Conservation (phyloP, 1,140 invertebrate species). For the Artemia franciscana region DNA sequence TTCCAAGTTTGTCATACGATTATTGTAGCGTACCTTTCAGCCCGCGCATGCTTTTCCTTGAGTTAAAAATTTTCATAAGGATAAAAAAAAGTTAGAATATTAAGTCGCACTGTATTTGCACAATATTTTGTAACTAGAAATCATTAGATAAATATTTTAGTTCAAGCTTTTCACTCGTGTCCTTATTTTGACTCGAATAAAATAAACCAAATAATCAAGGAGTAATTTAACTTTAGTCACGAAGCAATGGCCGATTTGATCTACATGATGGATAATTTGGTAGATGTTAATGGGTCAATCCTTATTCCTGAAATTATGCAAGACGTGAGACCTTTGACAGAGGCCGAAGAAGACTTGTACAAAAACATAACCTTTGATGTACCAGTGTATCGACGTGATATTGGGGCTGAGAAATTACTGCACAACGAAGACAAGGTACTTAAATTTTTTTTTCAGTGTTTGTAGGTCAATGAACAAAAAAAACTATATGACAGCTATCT, state of each 20-base stretch:
- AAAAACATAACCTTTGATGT: slow-evolving; percentile 72
- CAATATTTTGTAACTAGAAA: too few species aligned
- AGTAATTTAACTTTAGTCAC: slow-evolving; percentile 30
- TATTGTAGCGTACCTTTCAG: too few species aligned
- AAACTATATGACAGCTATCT: too few species aligned
- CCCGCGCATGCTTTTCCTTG: too few species aligned
- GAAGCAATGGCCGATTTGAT: slow-evolving; percentile 76
- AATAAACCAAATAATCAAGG: slow-evolving; percentile 11
- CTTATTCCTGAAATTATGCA: slow-evolving; percentile 52
- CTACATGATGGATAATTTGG: slow-evolving; percentile 52
- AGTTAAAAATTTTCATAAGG: too few species aligned
- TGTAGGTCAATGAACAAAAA: too few species aligned
- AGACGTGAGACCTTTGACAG: slow-evolving; percentile 43
- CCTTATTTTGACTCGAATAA: too few species aligned
- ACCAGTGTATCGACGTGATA: slow-evolving; percentile 42
- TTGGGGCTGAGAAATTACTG: slow-evolving; percentile 42
- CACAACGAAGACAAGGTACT: slow-evolving; percentile 52
- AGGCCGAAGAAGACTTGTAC: slow-evolving; percentile 53
- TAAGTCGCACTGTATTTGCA: too few species aligned
- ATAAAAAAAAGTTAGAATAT: too few species aligned
- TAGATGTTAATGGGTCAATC: slow-evolving; percentile 63
- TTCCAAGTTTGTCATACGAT: too few species aligned
- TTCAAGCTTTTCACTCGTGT: too few species aligned
- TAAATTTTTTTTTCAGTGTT: too few species aligned
- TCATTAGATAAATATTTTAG: background rate